These are phyloP conservation scores for Chloroclysta siterata DNA, from an alignment of 2,888 invertebrate genomes.

Conservation along the genomic window DNA sequence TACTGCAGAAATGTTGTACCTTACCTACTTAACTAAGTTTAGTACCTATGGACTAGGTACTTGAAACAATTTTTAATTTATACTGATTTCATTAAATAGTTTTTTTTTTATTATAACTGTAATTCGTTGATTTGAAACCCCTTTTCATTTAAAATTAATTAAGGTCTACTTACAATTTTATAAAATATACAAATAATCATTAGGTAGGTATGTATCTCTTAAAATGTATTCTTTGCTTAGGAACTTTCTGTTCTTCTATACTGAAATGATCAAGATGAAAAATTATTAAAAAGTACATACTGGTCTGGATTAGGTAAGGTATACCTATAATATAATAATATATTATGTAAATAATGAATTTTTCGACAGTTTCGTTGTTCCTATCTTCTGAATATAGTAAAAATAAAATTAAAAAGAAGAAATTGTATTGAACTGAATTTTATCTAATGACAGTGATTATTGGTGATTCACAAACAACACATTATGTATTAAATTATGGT, in stretches of 20 bases:
- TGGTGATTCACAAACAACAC: background rate
- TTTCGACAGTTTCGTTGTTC: too few species aligned
- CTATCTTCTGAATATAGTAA: background rate
- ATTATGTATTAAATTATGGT: background rate
- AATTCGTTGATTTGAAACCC: slow-evolving; percentile 83
- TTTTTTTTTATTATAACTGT: slow-evolving; percentile 49
- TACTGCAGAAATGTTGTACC: slow-evolving; percentile 38
- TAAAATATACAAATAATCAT: slow-evolving; percentile 70
- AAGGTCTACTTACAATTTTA: slow-evolving; percentile 64
- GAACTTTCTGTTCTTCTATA: slow-evolving; percentile 76
- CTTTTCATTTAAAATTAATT: slow-evolving; percentile 61
- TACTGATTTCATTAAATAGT: slow-evolving; percentile 53
- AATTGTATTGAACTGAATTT: too few species aligned
- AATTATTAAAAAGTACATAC: background rate
- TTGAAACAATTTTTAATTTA: slow-evolving; percentile 26
- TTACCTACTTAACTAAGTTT: slow-evolving; percentile 4
- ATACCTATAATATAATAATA: too few species aligned
- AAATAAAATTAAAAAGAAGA: too few species aligned
- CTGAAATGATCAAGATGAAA: slow-evolving; percentile 17
- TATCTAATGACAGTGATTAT: background rate
- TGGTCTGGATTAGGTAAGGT: too few species aligned
- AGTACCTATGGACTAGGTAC: slow-evolving; percentile 41
- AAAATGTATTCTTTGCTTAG: slow-evolving; percentile 72
- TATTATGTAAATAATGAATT: too few species aligned
- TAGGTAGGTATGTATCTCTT: slow-evolving; percentile 57